Percentiles rank a stretch among this genome's conserved stretches.
phyloP scores from a whole-genome alignment of 2,797 vertebrate genomes.

The Adrianichthys oophorus region DNA sequence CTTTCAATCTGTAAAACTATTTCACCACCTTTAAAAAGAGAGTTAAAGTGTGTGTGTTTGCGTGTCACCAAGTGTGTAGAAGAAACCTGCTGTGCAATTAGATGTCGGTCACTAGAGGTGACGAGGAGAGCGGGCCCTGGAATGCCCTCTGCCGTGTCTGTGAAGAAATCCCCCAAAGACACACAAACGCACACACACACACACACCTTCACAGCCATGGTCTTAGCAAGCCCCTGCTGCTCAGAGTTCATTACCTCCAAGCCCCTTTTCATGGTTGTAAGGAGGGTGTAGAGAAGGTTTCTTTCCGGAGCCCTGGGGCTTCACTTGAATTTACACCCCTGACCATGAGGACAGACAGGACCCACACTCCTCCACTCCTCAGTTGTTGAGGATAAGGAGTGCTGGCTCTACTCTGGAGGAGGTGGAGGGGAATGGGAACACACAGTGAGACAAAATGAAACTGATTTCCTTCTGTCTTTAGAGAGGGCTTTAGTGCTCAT shows the following conservation, averaged over 20 bases:
- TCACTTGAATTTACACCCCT: slow-evolving; percentile 90
- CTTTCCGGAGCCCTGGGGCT: slow-evolving; percentile 75
- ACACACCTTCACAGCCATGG: slow-evolving; percentile 51
- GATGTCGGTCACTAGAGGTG: slow-evolving; percentile 89
- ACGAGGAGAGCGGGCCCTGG: slow-evolving; percentile 87
- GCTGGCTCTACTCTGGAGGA: slow-evolving; percentile 24
- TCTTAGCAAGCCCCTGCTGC: slow-evolving; percentile 75
- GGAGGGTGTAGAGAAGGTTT: slow-evolving; percentile 55
- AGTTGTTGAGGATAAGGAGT: slow-evolving; percentile 62
- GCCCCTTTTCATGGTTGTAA: slow-evolving; percentile 81
- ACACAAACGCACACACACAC: slow-evolving; percentile 14
- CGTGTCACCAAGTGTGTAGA: slow-evolving; percentile 4
- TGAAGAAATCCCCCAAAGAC: slow-evolving; percentile 82
- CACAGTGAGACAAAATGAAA: slow-evolving; percentile 67
- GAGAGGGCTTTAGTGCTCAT: slow-evolving; percentile 38
- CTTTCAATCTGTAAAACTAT: not conserved
- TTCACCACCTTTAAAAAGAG: slow-evolving; percentile 2
- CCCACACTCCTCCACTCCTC: slow-evolving; percentile 77
- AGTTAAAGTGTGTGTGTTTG: slow-evolving; percentile 8
- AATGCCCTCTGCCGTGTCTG: slow-evolving; percentile 85
- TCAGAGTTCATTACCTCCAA: slow-evolving; percentile 93
- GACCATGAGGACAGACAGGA: slow-evolving; percentile 85
- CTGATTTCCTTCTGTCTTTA: slow-evolving; percentile 57
- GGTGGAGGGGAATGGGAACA: slow-evolving; percentile 54
- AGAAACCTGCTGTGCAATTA: slow-evolving; percentile 53